phyloP scores from a whole-genome alignment of 1,140 invertebrate species.

The Olivierus martensii region DNA sequence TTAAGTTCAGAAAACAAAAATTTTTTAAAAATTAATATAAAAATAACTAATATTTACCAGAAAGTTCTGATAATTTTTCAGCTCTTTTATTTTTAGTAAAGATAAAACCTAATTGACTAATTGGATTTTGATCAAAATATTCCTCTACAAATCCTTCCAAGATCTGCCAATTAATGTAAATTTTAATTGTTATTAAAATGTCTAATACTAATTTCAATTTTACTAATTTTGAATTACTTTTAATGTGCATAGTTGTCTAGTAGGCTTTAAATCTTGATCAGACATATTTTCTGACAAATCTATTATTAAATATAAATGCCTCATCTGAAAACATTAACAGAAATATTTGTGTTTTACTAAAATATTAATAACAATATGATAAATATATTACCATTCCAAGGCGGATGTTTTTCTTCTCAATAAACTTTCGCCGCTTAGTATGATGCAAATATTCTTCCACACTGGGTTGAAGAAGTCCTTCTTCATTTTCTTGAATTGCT shows the following conservation, averaged over 20 bases:
- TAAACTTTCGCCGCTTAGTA: constrained; percentile 61
- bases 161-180: constrained; percentile 43
- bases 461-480: constrained; percentile 73
- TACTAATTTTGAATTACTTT: constrained; percentile 35
- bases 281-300: constrained; percentile 90
- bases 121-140: constrained; percentile 97
- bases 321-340: constrained; percentile 44
- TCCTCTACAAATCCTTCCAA: constrained; percentile 88
- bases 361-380: constrained; percentile 17
- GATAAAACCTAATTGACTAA: constrained; percentile 90
- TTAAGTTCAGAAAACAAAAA: background rate
- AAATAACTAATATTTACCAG: constrained; percentile 37
- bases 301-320: constrained; percentile 80
- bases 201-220: too few species aligned
- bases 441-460: constrained; percentile 81
- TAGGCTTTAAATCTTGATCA: constrained; percentile 88
- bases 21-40: background rate
- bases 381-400: constrained; percentile 53
- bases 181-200: too few species aligned
- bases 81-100: constrained; percentile 83
- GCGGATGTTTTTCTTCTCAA: constrained; percentile 54
- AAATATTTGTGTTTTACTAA: background rate
- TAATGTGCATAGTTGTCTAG: constrained; percentile 69
- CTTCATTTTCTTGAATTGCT: constrained; percentile 88
- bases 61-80: constrained; percentile 78